Conservation (phyloP, 1,140 invertebrate species). For the Papilio helenus region DNA sequence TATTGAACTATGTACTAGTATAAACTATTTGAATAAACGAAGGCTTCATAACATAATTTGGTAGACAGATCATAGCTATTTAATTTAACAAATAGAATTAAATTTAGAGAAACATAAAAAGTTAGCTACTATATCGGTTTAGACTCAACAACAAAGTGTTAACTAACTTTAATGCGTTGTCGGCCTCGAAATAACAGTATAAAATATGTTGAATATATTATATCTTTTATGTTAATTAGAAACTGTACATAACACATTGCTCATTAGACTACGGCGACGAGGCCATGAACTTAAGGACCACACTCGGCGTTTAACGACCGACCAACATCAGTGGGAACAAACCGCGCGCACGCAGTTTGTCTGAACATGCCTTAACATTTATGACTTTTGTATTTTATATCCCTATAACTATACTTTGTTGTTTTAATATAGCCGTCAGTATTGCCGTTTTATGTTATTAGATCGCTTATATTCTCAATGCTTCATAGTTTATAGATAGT, state of each 20-base stretch:
- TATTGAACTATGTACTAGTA: too few relatives aligned
- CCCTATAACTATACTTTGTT: conserved; percentile 17
- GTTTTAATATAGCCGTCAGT: neutral
- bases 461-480: neutral
- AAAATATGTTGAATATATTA: conserved; percentile 5
- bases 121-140: neutral
- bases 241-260: conserved; percentile 5
- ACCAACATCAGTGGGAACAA: neutral
- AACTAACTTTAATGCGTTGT: neutral
- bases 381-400: conserved; percentile 5
- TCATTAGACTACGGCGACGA: neutral
- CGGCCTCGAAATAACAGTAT: neutral
- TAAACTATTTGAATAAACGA: too few relatives aligned
- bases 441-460: neutral
- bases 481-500: neutral
- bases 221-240: conserved; percentile 7
- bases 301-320: conserved; percentile 27
- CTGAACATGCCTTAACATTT: neutral
- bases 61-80: neutral
- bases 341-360: neutral
- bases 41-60: neutral
- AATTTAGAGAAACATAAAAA: neutral
- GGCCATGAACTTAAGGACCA: conserved; percentile 23
- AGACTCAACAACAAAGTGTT: too few relatives aligned
- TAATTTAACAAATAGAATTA: neutral